phyloP scores from a whole-genome alignment of 2,888 invertebrate species.

The Listrodromus nycthemerus region DNA sequence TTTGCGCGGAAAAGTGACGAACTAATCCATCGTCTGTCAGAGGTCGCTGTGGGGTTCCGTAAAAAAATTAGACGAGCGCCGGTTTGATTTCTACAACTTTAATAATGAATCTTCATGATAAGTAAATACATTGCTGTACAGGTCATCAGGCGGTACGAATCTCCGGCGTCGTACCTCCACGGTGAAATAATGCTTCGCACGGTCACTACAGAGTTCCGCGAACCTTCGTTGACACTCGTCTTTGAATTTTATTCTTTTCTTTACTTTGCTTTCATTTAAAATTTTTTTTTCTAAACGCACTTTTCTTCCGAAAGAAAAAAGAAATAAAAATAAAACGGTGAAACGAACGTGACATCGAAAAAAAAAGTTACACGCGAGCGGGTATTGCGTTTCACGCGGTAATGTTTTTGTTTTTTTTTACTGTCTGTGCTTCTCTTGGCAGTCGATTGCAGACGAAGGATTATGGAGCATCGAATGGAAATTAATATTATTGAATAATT shows the following conservation, averaged over 20 bases:
- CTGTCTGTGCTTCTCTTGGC: conserved; percentile 44
- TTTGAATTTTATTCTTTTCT: conserved; percentile 10
- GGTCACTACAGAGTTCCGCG: conserved; percentile 22
- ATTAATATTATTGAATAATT: conserved; percentile 21
- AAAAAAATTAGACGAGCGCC: conserved; percentile 62
- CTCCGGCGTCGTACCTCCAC: conserved; percentile 64
- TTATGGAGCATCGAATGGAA: conserved; percentile 24
- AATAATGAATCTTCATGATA: conserved; percentile 71
- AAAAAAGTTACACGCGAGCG: conserved; percentile 7
- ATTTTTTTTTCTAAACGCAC: conserved; percentile 18
- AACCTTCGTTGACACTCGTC: conserved; percentile 11
- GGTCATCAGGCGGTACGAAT: conserved; percentile 66
- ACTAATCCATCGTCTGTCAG: background rate
- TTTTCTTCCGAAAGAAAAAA: conserved; percentile 23
- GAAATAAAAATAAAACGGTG: conserved; percentile 10
- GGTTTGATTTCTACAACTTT: conserved; percentile 69
- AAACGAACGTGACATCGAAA: conserved; percentile 15
- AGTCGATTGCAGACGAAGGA: conserved; percentile 30
- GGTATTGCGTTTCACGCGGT: conserved; percentile 23
- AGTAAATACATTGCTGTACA: conserved; percentile 74
- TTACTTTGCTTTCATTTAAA: background rate
- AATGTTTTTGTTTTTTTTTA: background rate
- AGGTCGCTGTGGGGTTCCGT: conserved; percentile 60
- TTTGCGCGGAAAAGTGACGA: too few relatives aligned
- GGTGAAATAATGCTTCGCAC: conserved; percentile 65